Conservation (phyloP, 53 echinoderm and acorn worm genomes). For the Paracentrotus lividus region DNA sequence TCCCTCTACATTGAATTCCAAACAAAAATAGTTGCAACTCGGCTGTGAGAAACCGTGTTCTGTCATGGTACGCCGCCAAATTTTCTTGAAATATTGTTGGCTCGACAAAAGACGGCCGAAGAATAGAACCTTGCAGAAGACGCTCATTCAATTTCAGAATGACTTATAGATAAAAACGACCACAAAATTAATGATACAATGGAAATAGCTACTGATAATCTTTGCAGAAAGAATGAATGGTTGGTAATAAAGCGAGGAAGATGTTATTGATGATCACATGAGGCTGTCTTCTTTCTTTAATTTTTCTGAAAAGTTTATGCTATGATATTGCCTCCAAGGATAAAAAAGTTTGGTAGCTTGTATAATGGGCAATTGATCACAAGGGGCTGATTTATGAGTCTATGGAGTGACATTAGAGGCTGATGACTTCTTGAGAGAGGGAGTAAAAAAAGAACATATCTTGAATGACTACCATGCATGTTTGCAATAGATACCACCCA, state of each 20-base stretch:
- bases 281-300: conserved; percentile 17
- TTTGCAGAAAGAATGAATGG: not conserved
- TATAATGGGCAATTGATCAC: conserved; percentile 48
- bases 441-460: not conserved
- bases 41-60: not conserved
- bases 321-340: conserved; percentile 4
- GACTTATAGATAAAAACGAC: not conserved
- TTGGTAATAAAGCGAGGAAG: not conserved
- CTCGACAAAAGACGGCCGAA: not conserved
- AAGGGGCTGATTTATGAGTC: conserved; percentile 25
- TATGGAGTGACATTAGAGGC: not conserved
- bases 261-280: conserved; percentile 3
- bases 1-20: conserved; percentile 18
- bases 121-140: not conserved
- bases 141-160: conserved; percentile 1
- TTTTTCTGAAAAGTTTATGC: not conserved
- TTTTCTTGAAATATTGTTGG: not conserved
- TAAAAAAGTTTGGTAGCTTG: conserved; percentile 36
- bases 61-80: not conserved
- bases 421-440: not conserved
- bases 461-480: not conserved
- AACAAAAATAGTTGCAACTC: not conserved
- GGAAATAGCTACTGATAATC: not conserved
- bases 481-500: conserved; percentile 40
- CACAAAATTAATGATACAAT: conserved; percentile 30